Base-by-base conservation (phyloP, 2,888 invertebrate genomes). In the Nipponacmea schrenckii region DNA sequence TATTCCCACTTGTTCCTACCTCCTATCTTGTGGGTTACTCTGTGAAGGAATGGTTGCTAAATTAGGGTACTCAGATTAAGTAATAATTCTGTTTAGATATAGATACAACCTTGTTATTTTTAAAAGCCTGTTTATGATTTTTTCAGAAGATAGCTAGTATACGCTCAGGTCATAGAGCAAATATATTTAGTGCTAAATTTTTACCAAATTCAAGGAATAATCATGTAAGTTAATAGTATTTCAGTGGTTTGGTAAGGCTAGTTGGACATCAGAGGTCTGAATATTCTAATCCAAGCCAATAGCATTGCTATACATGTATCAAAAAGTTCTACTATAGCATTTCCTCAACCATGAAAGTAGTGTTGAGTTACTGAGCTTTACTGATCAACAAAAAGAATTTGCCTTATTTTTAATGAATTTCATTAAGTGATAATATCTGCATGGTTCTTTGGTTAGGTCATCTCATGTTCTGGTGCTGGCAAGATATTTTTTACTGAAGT, bases 131-230 rank as follows among this genome's bases (percentile, higher is more conserved):
- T 14, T 69, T 50, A 26, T 64, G 45, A 64, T 50, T 46, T 17
- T 88, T 89, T 27, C 90, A 93, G 91, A 91, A 93, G 45, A 85
- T 92, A 74, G 90, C 91, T 10, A 91, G 93, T 81, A 92, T 93
- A 80, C 92, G 91, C 82, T 94, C 95, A 62, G 92, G 92, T 81
- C 95, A 95, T 86, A 91, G 92, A 81, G 93, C 94, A 62, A 95
- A 95, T 87, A 95, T 95, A 79, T 95, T 95, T 87, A 94, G 94
- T 90, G 95, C 95, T 64, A 94, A 94, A 84, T 95, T 95, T 90
- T 90, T 95, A 87, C 95, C 95, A 20, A 90, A 91, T 79, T 91
- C 91, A 72, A 90, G 90, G 76, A 93, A 94, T 88, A 91, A 91
- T 81, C 92, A 93, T 78, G 88, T 87, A 69, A 71, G 77, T 69